A percentile compares a stretch with the other conserved stretches of the same genome.
Evolutionary conservation across 2,888 invertebrate species (phyloP).

Genomic region (Tachina fera): DNA sequence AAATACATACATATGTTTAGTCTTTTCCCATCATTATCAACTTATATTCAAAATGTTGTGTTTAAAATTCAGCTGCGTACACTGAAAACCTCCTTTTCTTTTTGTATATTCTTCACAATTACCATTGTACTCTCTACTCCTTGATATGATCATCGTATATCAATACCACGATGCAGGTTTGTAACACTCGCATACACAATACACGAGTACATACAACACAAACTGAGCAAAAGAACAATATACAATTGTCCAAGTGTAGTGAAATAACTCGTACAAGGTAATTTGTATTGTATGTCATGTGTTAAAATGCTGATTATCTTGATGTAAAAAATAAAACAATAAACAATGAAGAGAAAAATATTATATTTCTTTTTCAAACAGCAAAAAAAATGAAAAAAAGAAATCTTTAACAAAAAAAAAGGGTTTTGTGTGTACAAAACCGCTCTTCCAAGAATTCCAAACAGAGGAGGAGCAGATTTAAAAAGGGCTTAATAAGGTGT

Average conservation of each 20-base stretch:
- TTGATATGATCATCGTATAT: conserved; percentile 49
- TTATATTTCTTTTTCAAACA: conserved; percentile 35
- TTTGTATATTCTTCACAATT: conserved; percentile 11
- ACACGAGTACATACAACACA: neutral
- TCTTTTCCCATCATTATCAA: conserved; percentile 35
- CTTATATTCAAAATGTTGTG: conserved; percentile 32
- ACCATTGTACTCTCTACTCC: conserved; percentile 19
- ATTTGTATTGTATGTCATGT: conserved; percentile 68
- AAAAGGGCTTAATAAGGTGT: neutral
- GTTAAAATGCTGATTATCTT: conserved; percentile 61
- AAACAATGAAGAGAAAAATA: conserved; percentile 50
- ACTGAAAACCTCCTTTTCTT: conserved; percentile 44
- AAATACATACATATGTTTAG: neutral
- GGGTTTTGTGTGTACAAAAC: too few species aligned
- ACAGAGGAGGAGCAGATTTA: neutral
- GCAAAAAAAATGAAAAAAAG: conserved; percentile 3
- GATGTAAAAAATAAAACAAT: conserved; percentile 12
- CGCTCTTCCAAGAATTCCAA: conserved; percentile 28
- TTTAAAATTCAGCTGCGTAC: conserved; percentile 33
- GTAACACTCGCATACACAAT: conserved; percentile 43
- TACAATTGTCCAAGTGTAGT: conserved; percentile 40
- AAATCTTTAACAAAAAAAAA: conserved; percentile 12
- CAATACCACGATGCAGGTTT: conserved; percentile 54
- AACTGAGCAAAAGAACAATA: conserved; percentile 12
- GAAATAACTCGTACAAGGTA: conserved; percentile 41